Conservation (phyloP, 2,113 vertebrate genomes). For the Mustela lutreola region DNA sequence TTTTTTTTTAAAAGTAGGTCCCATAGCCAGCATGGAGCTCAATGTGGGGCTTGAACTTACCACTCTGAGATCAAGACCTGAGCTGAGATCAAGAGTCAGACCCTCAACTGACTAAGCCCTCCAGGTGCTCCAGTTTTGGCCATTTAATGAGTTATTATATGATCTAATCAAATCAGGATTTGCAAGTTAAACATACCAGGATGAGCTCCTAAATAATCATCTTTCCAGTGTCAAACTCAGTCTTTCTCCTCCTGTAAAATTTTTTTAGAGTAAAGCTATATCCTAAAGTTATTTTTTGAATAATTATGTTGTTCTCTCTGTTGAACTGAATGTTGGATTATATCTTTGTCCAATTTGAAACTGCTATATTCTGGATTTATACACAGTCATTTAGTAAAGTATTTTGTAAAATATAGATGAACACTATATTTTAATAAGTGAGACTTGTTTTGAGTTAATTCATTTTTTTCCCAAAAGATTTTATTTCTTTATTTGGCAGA, state of each 20-base stretch:
- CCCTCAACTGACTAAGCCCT: background rate
- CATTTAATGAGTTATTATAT: background rate
- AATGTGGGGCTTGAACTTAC: background rate
- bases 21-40: background rate
- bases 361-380: background rate
- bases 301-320: background rate
- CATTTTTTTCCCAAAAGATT: too few relatives aligned
- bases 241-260: background rate
- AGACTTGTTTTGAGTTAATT: background rate
- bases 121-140: background rate
- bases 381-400: background rate
- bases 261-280: background rate
- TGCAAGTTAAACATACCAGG: background rate
- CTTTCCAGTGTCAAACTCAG: background rate
- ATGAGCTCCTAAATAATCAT: background rate
- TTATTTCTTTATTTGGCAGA: too few relatives aligned
- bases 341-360: background rate
- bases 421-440: background rate
- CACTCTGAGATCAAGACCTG: background rate
- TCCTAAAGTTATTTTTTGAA: background rate
- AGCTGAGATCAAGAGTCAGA: background rate
- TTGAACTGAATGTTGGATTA: background rate
- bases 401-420: slow-evolving; percentile 17
- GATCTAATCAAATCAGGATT: background rate
- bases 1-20: background rate